Conservation (phyloP, 2,113 vertebrate species). For the Syngnathus scovelli region DNA sequence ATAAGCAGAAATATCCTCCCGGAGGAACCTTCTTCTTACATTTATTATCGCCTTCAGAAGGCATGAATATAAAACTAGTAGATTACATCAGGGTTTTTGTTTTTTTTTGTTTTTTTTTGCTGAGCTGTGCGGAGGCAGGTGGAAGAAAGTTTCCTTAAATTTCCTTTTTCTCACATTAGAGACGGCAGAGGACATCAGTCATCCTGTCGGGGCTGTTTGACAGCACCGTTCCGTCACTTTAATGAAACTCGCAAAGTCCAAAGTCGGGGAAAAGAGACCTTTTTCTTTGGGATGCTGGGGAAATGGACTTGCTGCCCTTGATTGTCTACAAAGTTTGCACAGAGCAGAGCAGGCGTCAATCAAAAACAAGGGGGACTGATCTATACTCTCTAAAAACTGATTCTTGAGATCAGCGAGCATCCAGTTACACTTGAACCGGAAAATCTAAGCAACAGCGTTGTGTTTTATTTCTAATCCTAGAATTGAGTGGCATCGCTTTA, state of each 20-base stretch:
- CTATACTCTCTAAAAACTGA: neutral
- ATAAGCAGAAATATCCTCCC: conserved; percentile 50
- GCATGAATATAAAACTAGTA: conserved; percentile 37
- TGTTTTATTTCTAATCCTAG: neutral
- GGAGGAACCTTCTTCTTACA: conserved; percentile 31
- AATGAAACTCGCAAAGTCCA: conserved; percentile 56
- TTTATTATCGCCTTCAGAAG: conserved; percentile 49
- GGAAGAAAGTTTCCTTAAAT: conserved; percentile 32
- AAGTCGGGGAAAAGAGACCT: conserved; percentile 30
- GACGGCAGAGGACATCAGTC: conserved; percentile 47
- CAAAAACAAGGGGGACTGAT: too few relatives aligned
- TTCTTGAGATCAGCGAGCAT: neutral
- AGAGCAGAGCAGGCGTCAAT: conserved; percentile 13
- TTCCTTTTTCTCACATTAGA: conserved; percentile 37
- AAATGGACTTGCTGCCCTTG: conserved; percentile 45
- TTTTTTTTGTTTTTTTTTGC: conserved; percentile 11
- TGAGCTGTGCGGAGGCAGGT: conserved; percentile 24
- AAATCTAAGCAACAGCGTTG: neutral
- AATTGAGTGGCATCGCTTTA: neutral
- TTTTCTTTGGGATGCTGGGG: conserved; percentile 40
- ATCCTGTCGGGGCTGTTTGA: conserved; percentile 43
- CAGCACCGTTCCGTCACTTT: conserved; percentile 53
- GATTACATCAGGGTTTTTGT: neutral
- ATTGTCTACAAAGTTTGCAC: conserved; percentile 28
- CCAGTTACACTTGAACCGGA: neutral